These are phyloP conservation scores for Neoitamus cyanurus DNA, from an alignment of 2,888 invertebrate genomes.

Conservation along the genomic window DNA sequence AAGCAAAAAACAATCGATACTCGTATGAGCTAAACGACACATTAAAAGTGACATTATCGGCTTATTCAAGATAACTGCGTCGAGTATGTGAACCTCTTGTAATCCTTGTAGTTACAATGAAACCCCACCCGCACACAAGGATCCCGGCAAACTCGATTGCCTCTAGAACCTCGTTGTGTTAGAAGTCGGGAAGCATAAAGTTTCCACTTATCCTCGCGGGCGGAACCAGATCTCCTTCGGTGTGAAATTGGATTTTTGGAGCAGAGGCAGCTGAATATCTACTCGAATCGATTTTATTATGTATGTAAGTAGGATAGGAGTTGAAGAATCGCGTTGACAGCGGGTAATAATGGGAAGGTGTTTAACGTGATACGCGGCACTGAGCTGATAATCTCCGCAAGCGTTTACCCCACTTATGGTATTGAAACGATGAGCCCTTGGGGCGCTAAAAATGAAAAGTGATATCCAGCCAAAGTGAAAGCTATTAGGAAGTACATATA, in stretches of 20 bases:
- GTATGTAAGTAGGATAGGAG: slow-evolving; percentile 8
- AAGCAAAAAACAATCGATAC: not conserved
- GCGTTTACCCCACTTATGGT: slow-evolving; percentile 33
- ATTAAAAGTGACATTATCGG: slow-evolving; percentile 27
- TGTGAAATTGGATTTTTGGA: slow-evolving; percentile 50
- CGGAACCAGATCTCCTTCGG: slow-evolving; percentile 43
- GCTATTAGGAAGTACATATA: not conserved
- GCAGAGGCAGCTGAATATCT: slow-evolving; percentile 45
- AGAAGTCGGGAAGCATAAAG: not conserved
- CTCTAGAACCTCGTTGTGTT: not conserved
- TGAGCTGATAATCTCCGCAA: slow-evolving; percentile 20
- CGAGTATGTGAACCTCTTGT: not conserved
- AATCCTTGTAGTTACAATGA: slow-evolving; percentile 6
- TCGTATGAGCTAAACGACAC: not conserved
- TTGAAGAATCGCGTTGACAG: slow-evolving; percentile 28
- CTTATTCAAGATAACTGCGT: not conserved
- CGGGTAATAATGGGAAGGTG: slow-evolving; percentile 41
- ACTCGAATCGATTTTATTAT: slow-evolving; percentile 48
- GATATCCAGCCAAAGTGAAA: not conserved
- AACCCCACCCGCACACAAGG: not conserved
- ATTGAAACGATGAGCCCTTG: not conserved
- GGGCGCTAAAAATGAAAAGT: not conserved
- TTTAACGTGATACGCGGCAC: slow-evolving; percentile 25
- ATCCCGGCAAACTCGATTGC: not conserved
- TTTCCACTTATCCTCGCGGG: slow-evolving; percentile 32